Base-by-base conservation (phyloP, 1,140 invertebrate species). In the Meteorus sp. region DNA sequence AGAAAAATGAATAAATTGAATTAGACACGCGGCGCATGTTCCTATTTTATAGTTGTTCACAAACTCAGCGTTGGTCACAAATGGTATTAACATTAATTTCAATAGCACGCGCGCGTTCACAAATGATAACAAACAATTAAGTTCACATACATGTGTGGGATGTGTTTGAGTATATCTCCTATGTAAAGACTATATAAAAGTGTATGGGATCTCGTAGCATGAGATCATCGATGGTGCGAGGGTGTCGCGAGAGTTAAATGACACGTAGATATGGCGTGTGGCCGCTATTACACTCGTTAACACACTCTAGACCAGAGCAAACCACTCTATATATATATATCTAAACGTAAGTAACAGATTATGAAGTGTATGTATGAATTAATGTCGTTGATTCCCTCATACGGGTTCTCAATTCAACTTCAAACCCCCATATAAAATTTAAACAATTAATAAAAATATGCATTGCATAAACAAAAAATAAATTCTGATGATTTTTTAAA, bases 61-160 rank as follows among this genome's bases (percentile, higher is more conserved):
- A 19, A 7, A 23, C 57, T 74, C 75, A 76, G 74, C 69, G 19
- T n/a, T n/a, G n/a, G n/a, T n/a, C n/a, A 8, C 70, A 60, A 60
- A 70, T 70, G 69, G 68, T 73, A 79, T 80, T 78, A 77, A 76
- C 74, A 79, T 80, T 78, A 79, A 79, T 78, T 78, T 78, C 76
- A 79, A 80, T 79, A 78, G 78, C 77, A 74, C 75, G 75, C 75
- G 72, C 72, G 70, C 68, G 68, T 71, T 72, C 76, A 39, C 1
- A 48, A 48, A 80, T 78, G 74, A 78, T 78, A 78, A 79, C 77
- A 79, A 79, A 77, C 77, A 78, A 78, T 79, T 77, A 78, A 78
- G 71, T 56, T 79, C 78, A 78, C 76, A 76, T 73, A 79, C 78
- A 76, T 71, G 71, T 39, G 68, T 63, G 70, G 7, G 15, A 15